A percentile compares a stretch with the other conserved stretches of the same genome.
These are phyloP conservation scores for Gymnothorax reevesii DNA, from an alignment of 2,797 vertebrate genomes.

Conservation along the genomic window DNA sequence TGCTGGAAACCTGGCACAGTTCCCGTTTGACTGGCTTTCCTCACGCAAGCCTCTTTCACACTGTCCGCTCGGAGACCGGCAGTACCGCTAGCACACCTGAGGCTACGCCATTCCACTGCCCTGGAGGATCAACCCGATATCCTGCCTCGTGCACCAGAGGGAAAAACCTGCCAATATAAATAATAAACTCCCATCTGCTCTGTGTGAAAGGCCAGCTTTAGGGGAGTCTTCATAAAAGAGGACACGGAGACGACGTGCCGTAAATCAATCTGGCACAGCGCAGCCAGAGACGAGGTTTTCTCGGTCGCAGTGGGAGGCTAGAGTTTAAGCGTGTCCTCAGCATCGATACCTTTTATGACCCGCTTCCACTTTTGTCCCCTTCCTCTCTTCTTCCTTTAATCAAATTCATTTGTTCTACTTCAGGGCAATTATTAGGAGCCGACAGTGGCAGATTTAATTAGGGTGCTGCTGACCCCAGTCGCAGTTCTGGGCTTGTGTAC, in stretches of 20 bases:
- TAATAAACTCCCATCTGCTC: conserved; percentile 14
- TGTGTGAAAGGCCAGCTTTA: background rate
- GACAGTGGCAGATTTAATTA: conserved; percentile 36
- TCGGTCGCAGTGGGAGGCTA: background rate
- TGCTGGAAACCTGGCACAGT: background rate
- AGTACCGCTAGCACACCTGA: background rate
- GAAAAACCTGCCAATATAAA: background rate
- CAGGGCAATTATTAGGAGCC: conserved; percentile 32
- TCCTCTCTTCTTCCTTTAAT: conserved; percentile 28
- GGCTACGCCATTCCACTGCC: background rate
- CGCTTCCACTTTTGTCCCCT: conserved; percentile 10
- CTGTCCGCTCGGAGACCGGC: background rate
- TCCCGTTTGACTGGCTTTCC: background rate
- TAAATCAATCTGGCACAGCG: background rate
- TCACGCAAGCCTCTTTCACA: background rate
- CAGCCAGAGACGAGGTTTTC: background rate
- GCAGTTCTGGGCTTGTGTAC: background rate
- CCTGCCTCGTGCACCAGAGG: background rate
- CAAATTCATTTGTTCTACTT: conserved; percentile 39
- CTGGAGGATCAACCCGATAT: background rate
- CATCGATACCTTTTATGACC: background rate
- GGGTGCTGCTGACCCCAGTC: conserved; percentile 17
- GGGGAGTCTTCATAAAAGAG: background rate
- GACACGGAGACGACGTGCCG: background rate
- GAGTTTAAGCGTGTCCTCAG: background rate